phyloP scores from a whole-genome alignment of 30 jellyfish, hydroid and myxozoan species.

The Aurelia coerulea region DNA sequence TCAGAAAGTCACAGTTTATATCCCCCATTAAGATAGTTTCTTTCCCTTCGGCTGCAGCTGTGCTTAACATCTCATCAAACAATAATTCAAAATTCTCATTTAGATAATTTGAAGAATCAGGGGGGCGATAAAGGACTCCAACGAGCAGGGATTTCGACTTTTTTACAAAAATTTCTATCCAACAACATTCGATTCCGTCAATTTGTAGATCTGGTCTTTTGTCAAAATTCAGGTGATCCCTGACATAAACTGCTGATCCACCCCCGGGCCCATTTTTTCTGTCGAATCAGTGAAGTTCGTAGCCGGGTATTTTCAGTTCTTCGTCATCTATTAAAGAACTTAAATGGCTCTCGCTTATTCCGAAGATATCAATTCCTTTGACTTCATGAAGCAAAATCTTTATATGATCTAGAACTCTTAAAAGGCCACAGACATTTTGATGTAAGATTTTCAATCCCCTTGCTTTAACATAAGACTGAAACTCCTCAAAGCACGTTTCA shows the following conservation, averaged over 20 bases:
- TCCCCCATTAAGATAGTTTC: constrained; percentile 67
- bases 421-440: constrained; percentile 63
- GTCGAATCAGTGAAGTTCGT: constrained; percentile 42
- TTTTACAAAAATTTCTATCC: too few species aligned
- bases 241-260: constrained; percentile 66
- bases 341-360: constrained; percentile 60
- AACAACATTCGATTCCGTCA: constrained; percentile 48
- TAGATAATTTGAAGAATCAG: too few species aligned
- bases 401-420: constrained; percentile 50
- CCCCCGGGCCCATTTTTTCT: constrained; percentile 63
- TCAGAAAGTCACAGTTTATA: constrained; percentile 37
- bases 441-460: constrained; percentile 53
- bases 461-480: constrained; percentile 56
- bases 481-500: constrained; percentile 36
- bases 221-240: constrained; percentile 41
- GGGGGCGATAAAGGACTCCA: too few species aligned
- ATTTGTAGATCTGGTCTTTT: constrained; percentile 58
- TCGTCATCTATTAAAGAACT: constrained; percentile 25
- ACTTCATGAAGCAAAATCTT: constrained; percentile 33
- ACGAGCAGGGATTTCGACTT: too few species aligned
- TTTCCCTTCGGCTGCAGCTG: too few species aligned
- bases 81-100: too few species aligned
- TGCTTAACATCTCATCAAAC: too few species aligned
- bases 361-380: constrained; percentile 39
- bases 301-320: constrained; percentile 62